Evolutionary conservation across 2,797 vertebrate species (phyloP).

Genomic region (Scleropages formosus): DNA sequence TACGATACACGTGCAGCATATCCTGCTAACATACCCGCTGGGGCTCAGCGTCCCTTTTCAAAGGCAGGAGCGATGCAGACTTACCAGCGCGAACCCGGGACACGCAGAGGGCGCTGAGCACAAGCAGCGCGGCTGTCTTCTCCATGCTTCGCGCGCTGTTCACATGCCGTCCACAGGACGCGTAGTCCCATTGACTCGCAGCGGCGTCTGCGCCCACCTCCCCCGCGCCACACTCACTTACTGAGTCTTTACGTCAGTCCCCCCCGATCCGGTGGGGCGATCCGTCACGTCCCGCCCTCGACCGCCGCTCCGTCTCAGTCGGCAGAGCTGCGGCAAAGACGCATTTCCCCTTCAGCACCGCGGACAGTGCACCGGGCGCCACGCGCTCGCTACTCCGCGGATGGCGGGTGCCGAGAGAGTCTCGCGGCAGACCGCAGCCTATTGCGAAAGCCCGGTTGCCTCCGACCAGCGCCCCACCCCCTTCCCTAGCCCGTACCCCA

Average conservation of each 20-base stretch:
- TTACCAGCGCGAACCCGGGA: constrained; percentile 71
- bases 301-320: constrained; percentile 44
- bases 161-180: constrained; percentile 67
- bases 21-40: neutral
- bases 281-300: constrained; percentile 23
- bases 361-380: constrained; percentile 32
- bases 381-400: neutral
- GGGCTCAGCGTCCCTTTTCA: too few species aligned
- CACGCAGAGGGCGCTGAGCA: constrained; percentile 63
- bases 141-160: constrained; percentile 68
- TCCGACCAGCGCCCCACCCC: neutral
- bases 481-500: neutral
- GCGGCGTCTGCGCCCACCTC: constrained; percentile 47
- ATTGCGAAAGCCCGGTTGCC: constrained; percentile 7
- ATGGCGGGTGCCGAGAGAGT: neutral
- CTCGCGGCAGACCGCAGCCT: neutral
- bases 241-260: constrained; percentile 40
- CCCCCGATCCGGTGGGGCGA: too few species aligned
- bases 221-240: constrained; percentile 23
- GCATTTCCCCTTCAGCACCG: constrained; percentile 37
- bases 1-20: constrained; percentile 1
- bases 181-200: constrained; percentile 59
- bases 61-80: constrained; percentile 51
- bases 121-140: constrained; percentile 57
- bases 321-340: constrained; percentile 47